Evolutionary conservation across 2,113 vertebrate genomes (phyloP), one percentile per base, ranked within the genome.

Genomic region (Sceloporus undulatus): DNA sequence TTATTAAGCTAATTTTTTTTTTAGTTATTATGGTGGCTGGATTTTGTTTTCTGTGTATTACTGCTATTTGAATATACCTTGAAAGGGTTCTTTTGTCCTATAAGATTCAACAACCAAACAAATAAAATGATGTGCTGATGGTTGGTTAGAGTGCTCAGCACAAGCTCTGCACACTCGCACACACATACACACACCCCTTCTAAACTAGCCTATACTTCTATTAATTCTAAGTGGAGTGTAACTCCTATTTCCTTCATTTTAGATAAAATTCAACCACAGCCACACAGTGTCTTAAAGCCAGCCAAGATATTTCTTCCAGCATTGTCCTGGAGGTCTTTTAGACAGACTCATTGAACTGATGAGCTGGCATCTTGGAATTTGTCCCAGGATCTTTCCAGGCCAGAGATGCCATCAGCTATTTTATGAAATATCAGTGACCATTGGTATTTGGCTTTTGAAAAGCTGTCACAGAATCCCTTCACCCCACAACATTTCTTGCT

Each of bases 381-480:
- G 91, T 94, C 93, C 95, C 91, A 91, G 89, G 88, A 88, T 90
- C 59, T 91, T 92, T 89, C 88, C 77, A 34, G 84, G 88, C 62
- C 52, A 85, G 86, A 62, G 84, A 91, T 92, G 94, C 95, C 93
- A 94, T 82, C 85, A 88, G 94, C 92, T 74, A 83, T 91, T 88
- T 94, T 91, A 79, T 71, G 90, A 95, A 96, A 96, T 95, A 94
- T 95, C 94, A 95, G 0, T 95, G 93, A 89, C 86, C 93, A 93
- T 27, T 91, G 82, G 84, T 81, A 70, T 73, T 91, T 92, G 82
- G 89, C 71, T 90, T 86, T 87, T 16, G 1, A 42, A 1, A 88
- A 87, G 66, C 82, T 89, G 75, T 27, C 29, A 87, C 38, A 78
- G 7, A 88, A 88, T 88, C 62, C 75, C 48, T 78, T 78, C 54